These are phyloP conservation scores for Coranthus polyacanthus DNA, from an alignment of 2,797 vertebrate genomes.

Conservation along the genomic window DNA sequence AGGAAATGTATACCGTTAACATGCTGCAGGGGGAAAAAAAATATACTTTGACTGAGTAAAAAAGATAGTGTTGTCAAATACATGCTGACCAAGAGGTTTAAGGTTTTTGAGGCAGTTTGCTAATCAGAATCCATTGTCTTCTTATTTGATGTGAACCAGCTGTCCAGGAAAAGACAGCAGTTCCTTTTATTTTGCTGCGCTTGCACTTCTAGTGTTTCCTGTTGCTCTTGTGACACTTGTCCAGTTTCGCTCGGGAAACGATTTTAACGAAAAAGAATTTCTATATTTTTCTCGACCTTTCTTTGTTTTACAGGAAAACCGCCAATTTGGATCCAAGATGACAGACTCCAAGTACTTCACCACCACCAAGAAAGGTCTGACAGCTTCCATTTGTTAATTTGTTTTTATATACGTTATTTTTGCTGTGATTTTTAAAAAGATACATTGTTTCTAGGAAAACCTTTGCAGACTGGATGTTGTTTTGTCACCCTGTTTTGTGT, in stretches of 20 bases:
- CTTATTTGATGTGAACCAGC: slow-evolving; percentile 24
- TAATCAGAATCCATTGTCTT: slow-evolving; percentile 62
- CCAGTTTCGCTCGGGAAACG: slow-evolving; percentile 50
- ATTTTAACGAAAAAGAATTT: neutral
- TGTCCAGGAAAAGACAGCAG: slow-evolving; percentile 62
- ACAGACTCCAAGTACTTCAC: slow-evolving; percentile 99
- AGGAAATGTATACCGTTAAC: slow-evolving; percentile 49
- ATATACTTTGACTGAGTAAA: neutral
- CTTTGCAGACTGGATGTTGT: too few species aligned
- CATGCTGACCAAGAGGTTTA: slow-evolving; percentile 51
- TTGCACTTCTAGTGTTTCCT: slow-evolving; percentile 79
- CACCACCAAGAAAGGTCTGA: slow-evolving; percentile 97
- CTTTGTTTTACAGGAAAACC: slow-evolving; percentile 84
- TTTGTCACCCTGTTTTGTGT: too few species aligned
- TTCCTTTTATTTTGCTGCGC: slow-evolving; percentile 76
- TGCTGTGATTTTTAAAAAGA: neutral
- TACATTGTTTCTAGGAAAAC: too few species aligned
- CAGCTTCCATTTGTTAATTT: slow-evolving; percentile 10
- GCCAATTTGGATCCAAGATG: slow-evolving; percentile 92
- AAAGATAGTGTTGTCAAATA: slow-evolving; percentile 23
- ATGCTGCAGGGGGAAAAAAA: slow-evolving; percentile 17
- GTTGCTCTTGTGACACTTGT: slow-evolving; percentile 40
- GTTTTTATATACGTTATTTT: neutral
- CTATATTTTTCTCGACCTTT: slow-evolving; percentile 30
- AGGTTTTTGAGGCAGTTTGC: slow-evolving; percentile 27